Evolutionary conservation across 2,888 invertebrate species (phyloP), one percentile per base, ranked within the genome.

Genomic region (Phrixothrix hirtus): DNA sequence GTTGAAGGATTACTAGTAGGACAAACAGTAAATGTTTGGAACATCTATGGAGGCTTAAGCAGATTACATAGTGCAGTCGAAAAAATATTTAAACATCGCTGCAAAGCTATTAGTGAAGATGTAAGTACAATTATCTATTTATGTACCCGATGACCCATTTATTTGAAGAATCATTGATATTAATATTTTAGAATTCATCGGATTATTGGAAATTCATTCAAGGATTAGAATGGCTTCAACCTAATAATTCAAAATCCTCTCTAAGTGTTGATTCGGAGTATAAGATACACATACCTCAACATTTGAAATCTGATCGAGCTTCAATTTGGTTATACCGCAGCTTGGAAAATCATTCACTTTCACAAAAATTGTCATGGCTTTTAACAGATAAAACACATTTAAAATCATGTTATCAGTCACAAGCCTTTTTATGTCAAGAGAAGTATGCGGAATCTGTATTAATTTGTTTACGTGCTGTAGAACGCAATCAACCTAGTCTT

Each of bases 381-480:
- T 72, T 85, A 11, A 80, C 82, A 1, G 85, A 86, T 66, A 79
- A 80, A 60, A 79, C 81, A 48, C 81, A 86, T 63, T 68, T 86
- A 34, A 72, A 78, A 29, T 75, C 78, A 15, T 85, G 83, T 63
- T 83, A 84, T 58, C 77, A 77, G 54, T 68, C 78, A 38, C 75
- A 78, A 66, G 83, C 86, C 11, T 85, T 82, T 70, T 69, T 86
- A 46, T 78, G 82, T 35, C 82, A 83, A 65, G 78, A 80, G 58
- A 75, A 77, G 48, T 82, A 83, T 68, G 78, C 82, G 9, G 83
- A 83, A 62, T 82, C 84, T 1, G 75, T 83, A 1, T 74, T 85
- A 29, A 80, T 84, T 26, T 85, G 85, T 63, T 73, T 86, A 31
- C 78, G 80, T 60, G 84, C 86, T 13, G 79, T 86, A 1, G 85